Base-by-base conservation (phyloP, 53 echinoderm and acorn worm species). In the Arbacia lixula region DNA sequence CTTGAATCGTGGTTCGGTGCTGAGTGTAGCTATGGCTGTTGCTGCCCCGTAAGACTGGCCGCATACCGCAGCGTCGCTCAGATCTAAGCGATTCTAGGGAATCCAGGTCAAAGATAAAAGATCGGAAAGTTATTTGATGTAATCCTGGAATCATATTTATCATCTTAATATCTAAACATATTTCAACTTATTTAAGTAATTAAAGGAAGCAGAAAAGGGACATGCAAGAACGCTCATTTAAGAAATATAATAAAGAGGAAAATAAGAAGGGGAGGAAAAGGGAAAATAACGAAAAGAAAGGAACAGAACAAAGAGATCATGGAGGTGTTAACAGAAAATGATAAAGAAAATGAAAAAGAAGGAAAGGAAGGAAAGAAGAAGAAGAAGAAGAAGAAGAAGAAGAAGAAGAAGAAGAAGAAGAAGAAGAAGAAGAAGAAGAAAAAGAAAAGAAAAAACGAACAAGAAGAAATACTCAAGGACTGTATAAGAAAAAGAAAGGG, bases 41-140 rank as follows among this genome's bases (percentile, higher is more conserved):
- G 92, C 98, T 37, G 86, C 94, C 5, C 98, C 98, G 66, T 91
- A 97, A 0, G 98, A 97, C 73, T 97, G 97, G 0, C 97, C 97
- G 46, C 77, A 85, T 8, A 96, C 76, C 29, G 80, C 89, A 10
- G 91, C 78, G 36, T 83, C 85, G 21, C 87, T 77, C 26, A 85
- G 19, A 68, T 96, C 90, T 14, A 96, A 58, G 36, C 68, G 87
- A 36, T 76, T 88, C 96, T 96, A 17, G 58, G 58, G 58, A 20
- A 5, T 5, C 12, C 12, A 57, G n/a, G 22, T 20, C 5, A 12
- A 11, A 57, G 21, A 21, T 57, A 57, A 57, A 57, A 57, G 14
- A 14, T 46, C 49, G 49, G 8, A 46, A 10, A 14, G 14, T 46
- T 8, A 14, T 14, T 14, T 10, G 8, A 10, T 46, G 14, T 46